Base-by-base conservation (phyloP, 2,797 vertebrate genomes). In the Fistularia commersonii region DNA sequence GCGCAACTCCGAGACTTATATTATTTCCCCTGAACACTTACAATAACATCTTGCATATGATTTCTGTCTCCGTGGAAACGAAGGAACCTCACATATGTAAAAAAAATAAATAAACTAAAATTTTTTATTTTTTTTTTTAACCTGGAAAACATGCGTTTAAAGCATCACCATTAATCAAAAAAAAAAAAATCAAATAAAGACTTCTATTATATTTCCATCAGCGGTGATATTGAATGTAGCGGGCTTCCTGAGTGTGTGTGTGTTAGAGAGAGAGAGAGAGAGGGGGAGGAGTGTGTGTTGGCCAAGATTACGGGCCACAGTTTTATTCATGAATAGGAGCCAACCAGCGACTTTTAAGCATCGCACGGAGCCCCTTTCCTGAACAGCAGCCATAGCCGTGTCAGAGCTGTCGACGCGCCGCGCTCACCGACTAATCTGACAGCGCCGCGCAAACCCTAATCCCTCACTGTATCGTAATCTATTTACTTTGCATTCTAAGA, bases 401-500 rank as follows among this genome's bases (percentile, higher is more conserved):
- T 95, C 92, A 93, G 90, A 88, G 87, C 90, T 89, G 92, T 91
- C 91, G 91, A 92, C 91, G 92, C 88, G 88, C 91, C 85, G 82
- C 87, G 89, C 88, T 87, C 92, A 85, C 84, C 92, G 91, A 76
- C 93, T 97, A 96, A 93, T 95, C 92, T 96, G 93, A 95, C 94
- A 95, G 91, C 93, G 90, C 89, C 89, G 91, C 90, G 91, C 89
- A 87, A 92, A 89, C 90, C 86, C 87, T 95, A 97, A 96, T 96
- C 93, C 93, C 91, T 89, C 87, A 85, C 88, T 92, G 93, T 94
- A 94, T 95, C 92, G 87, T 94, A 94, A 95, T 95, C 93, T 94
- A 93, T 95, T 96, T 94, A 93, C 90, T 94, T 92, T 92, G 92
- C 91, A 95, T 93, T 92, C 92, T 95, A 95, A 95, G 91, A 96